phyloP scores from a whole-genome alignment of 2,113 vertebrate species.

The Hirundichthys speculiger region DNA sequence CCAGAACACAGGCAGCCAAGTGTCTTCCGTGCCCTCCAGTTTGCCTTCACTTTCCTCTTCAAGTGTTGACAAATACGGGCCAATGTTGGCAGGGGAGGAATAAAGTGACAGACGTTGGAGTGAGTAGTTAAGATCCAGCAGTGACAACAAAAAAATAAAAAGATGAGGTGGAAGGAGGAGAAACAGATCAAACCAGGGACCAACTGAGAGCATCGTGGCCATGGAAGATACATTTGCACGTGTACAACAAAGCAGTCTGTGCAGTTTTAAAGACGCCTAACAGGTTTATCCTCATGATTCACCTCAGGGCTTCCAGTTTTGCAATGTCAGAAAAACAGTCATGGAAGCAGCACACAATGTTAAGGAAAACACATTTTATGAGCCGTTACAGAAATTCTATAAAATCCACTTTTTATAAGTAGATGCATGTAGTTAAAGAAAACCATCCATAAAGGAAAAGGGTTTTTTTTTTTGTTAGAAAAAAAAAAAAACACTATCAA shows the following conservation, averaged over 20 bases:
- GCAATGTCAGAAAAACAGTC: conserved; percentile 11
- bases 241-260: background rate
- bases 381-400: too few species aligned
- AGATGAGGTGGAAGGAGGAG: too few species aligned
- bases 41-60: conserved; percentile 56
- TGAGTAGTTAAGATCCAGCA: background rate
- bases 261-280: conserved; percentile 17
- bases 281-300: conserved; percentile 8
- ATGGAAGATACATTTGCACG: conserved; percentile 29
- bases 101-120: background rate
- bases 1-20: conserved; percentile 59
- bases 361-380: background rate
- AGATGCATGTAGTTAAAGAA: too few species aligned
- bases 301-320: background rate
- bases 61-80: conserved; percentile 42
- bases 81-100: background rate
- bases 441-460: too few species aligned
- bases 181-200: background rate
- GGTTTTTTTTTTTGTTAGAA: background rate
- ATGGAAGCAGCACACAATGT: background rate
- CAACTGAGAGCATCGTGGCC: conserved; percentile 7
- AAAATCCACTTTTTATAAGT: too few species aligned
- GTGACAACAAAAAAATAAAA: background rate
- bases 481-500: background rate
- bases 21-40: conserved; percentile 22